phyloP scores from a whole-genome alignment of 2,113 vertebrate genomes.

The Tenrec ecaudatus region DNA sequence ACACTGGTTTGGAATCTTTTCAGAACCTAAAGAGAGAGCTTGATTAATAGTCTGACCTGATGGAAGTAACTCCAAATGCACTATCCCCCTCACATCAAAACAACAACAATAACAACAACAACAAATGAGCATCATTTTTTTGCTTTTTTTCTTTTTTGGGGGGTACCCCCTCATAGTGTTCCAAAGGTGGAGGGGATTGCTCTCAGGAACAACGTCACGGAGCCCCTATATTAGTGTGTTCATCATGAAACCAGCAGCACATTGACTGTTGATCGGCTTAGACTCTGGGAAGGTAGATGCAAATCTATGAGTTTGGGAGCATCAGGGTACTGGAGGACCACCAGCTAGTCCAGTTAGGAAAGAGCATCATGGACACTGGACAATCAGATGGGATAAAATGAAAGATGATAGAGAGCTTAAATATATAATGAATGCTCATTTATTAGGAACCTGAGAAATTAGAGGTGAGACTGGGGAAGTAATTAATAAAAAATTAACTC shows the following conservation, averaged over 20 bases:
- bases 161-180: not conserved
- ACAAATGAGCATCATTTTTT: no score
- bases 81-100: no score
- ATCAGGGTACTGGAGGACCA: not conserved
- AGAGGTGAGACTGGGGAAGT: constrained; percentile 42
- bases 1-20: no score
- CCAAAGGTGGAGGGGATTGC: not conserved
- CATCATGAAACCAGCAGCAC: not conserved
- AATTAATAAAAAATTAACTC: constrained; percentile 46
- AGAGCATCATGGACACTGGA: not conserved
- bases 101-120: no score
- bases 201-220: not conserved
- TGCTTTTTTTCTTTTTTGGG: no score
- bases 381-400: not conserved
- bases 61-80: no score
- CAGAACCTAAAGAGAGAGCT: no score
- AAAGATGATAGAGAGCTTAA: not conserved
- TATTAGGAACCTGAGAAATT: constrained; percentile 34
- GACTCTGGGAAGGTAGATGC: not conserved
- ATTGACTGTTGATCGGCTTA: not conserved
- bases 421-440: not conserved
- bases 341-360: no score
- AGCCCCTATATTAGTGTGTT: not conserved
- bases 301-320: not conserved
- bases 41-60: no score